These are phyloP conservation scores for Aldrovandia affinis DNA, from an alignment of 2,797 vertebrate genomes.

Conservation along the genomic window DNA sequence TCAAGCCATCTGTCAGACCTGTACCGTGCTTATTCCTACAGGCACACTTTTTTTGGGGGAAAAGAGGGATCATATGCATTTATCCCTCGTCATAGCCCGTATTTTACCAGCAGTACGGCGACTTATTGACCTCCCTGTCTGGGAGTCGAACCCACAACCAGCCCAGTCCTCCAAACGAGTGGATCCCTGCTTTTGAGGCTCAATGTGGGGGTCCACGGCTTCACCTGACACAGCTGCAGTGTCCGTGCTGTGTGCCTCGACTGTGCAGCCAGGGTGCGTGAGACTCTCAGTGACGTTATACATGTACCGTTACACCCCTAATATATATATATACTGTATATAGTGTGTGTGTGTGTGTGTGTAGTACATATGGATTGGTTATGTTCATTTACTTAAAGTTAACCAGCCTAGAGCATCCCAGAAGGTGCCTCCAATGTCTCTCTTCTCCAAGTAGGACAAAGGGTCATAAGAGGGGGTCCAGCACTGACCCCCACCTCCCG, in stretches of 20 bases:
- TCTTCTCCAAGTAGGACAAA: too few relatives aligned
- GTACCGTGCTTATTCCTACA: not conserved
- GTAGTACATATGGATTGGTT: too few relatives aligned
- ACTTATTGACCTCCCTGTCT: not conserved
- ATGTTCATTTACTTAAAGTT: too few relatives aligned
- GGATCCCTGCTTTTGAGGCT: conserved; percentile 25
- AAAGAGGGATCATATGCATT: not conserved
- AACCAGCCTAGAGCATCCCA: too few relatives aligned
- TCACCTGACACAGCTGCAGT: conserved; percentile 42
- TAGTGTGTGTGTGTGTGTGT: too few relatives aligned
- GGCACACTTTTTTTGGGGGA: too few relatives aligned
- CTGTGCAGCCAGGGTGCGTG: conserved; percentile 60
- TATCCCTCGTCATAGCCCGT: not conserved
- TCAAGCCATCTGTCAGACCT: conserved; percentile 15
- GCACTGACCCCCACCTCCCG: too few relatives aligned
- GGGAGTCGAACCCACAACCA: too few relatives aligned
- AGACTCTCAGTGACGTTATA: conserved; percentile 28
- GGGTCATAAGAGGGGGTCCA: too few relatives aligned
- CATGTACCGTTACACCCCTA: too few relatives aligned
- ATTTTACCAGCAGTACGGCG: not conserved
- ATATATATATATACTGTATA: too few relatives aligned
- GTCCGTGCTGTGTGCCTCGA: conserved; percentile 52
- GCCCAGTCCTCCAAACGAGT: not conserved
- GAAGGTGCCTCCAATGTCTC: too few relatives aligned
- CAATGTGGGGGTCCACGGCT: conserved; percentile 46